Evolutionary conservation across 2,888 invertebrate species (phyloP).

Genomic region (Aphodius granarius): DNA sequence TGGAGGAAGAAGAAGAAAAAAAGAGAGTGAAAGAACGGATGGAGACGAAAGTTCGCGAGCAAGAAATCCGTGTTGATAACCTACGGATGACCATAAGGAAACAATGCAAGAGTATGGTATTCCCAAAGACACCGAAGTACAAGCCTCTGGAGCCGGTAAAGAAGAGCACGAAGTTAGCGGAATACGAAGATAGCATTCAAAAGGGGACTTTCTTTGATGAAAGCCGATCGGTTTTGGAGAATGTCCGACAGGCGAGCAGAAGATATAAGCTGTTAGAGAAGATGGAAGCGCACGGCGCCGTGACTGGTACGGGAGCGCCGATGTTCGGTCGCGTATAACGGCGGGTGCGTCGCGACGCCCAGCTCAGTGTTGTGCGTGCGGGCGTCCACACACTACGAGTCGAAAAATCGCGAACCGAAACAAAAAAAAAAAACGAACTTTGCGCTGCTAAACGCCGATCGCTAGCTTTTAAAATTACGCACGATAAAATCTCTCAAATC

Average conservation of each 20-base stretch:
- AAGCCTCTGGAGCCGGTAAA: slow-evolving; percentile 48
- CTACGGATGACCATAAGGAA: slow-evolving; percentile 47
- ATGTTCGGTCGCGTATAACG: slow-evolving; percentile 12
- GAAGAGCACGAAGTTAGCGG: slow-evolving; percentile 49
- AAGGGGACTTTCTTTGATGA: slow-evolving; percentile 52
- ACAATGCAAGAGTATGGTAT: slow-evolving; percentile 46
- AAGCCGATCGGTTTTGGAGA: slow-evolving; percentile 49
- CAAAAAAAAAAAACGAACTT: slow-evolving; percentile 7
- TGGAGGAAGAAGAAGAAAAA: slow-evolving; percentile 48
- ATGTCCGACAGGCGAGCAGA: slow-evolving; percentile 40
- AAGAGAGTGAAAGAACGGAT: slow-evolving; percentile 47
- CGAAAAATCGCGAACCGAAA: slow-evolving; percentile 1
- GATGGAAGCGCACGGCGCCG: slow-evolving; percentile 17
- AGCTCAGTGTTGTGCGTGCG: slow-evolving; percentile 7
- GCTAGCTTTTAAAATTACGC: background rate
- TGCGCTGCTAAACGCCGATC: background rate
- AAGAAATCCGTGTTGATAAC: slow-evolving; percentile 46
- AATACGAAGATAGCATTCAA: slow-evolving; percentile 47
- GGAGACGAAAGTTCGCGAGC: slow-evolving; percentile 46
- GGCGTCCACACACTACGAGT: slow-evolving; percentile 5
- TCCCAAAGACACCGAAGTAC: slow-evolving; percentile 47
- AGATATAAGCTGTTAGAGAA: slow-evolving; percentile 23
- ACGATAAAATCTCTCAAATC: background rate
- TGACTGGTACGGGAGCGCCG: slow-evolving; percentile 4
- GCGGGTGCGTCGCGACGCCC: slow-evolving; percentile 19